Percentiles rank a stretch among this genome's conserved stretches.
These are phyloP conservation scores for Platycheirus rosarum DNA, from an alignment of 2,888 invertebrate species.

Conservation along the genomic window DNA sequence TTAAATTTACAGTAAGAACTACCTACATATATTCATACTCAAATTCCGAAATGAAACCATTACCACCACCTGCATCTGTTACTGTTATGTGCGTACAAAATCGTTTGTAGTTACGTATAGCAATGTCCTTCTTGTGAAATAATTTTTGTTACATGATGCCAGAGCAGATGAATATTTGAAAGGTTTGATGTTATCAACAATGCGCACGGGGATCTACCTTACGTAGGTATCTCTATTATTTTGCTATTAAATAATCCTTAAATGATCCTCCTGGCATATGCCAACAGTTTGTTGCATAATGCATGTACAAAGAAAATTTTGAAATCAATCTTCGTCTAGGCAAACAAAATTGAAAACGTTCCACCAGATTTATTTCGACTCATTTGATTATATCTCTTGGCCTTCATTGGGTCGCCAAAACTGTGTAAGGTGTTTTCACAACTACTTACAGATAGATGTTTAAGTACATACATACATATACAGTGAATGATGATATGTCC, in stretches of 20 bases:
- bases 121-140: constrained; percentile 22
- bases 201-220: constrained; percentile 7
- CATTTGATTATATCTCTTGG: constrained; percentile 36
- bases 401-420: constrained; percentile 3
- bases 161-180: constrained; percentile 42
- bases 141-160: constrained; percentile 51
- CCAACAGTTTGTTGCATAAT: constrained; percentile 33
- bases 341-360: constrained; percentile 1
- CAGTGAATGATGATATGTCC: too few species aligned
- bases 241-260: constrained; percentile 41
- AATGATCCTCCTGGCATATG: constrained; percentile 57
- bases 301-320: constrained; percentile 7
- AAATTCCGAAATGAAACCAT: constrained; percentile 48
- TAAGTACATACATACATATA: too few species aligned
- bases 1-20: constrained; percentile 3
- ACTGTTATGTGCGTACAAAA: too few species aligned
- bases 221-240: constrained; percentile 2
- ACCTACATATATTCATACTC: not conserved
- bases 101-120: constrained; percentile 1
- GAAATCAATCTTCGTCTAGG: constrained; percentile 47
- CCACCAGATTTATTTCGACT: constrained; percentile 2
- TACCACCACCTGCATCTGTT: constrained; percentile 11
- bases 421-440: constrained; percentile 7
- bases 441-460: too few species aligned
- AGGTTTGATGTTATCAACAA: constrained; percentile 28